These are phyloP conservation scores for Rattus rattus DNA, from an alignment of 2,113 vertebrate genomes.

Conservation along the genomic window DNA sequence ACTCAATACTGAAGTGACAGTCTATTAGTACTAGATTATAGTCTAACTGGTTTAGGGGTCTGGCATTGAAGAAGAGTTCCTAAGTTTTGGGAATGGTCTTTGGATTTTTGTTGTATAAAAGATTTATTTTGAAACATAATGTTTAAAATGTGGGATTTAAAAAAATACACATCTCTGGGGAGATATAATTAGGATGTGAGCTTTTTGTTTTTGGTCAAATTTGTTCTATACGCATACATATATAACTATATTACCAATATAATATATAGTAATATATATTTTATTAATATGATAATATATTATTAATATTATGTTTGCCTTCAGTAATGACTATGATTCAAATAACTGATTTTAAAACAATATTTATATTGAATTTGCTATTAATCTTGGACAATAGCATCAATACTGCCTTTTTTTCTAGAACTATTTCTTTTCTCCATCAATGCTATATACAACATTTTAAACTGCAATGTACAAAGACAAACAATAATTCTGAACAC, in stretches of 20 bases:
- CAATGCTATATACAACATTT: background rate
- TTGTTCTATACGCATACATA: background rate
- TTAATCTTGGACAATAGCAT: background rate
- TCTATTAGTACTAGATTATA: background rate
- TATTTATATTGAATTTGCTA: background rate
- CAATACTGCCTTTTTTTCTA: background rate
- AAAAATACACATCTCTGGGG: background rate
- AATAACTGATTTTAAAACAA: constrained; percentile 23
- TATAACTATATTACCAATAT: background rate
- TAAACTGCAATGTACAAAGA: constrained; percentile 13
- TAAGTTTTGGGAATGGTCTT: background rate
- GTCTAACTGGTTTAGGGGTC: background rate
- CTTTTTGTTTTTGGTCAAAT: constrained; percentile 14
- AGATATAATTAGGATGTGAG: background rate
- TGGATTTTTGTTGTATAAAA: background rate
- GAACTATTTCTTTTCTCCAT: constrained; percentile 12
- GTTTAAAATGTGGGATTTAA: constrained; percentile 14
- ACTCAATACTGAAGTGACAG: background rate
- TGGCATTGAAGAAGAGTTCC: background rate
- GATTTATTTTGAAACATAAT: constrained; percentile 27
- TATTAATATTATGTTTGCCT: background rate
- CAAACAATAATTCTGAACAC: background rate
- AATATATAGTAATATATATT: too few relatives aligned
- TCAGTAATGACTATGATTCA: background rate
- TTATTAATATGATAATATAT: background rate